These are phyloP conservation scores for Corythoichthys intestinalis DNA, from an alignment of 2,113 vertebrate species.

Conservation along the genomic window DNA sequence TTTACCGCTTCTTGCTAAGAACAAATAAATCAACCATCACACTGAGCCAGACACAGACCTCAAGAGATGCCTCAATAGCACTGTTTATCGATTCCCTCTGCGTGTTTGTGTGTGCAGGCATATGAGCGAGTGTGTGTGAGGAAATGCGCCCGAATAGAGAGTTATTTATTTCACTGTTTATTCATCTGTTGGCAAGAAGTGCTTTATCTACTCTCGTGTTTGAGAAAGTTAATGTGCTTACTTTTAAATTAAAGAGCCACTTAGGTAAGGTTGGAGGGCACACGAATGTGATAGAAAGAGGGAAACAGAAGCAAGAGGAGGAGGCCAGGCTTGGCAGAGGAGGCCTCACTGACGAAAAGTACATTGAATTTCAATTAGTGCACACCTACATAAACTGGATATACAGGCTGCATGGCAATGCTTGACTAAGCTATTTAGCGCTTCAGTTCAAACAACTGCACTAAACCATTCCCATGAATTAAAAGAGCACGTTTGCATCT, in stretches of 20 bases:
- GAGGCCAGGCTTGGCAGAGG: conserved; percentile 24
- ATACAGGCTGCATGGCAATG: conserved; percentile 66
- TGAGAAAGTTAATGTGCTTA: conserved; percentile 66
- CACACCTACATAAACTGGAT: conserved; percentile 60
- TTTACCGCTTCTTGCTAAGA: conserved; percentile 58
- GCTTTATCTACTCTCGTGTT: conserved; percentile 59
- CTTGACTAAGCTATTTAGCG: conserved; percentile 67
- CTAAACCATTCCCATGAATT: conserved; percentile 64
- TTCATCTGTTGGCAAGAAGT: conserved; percentile 61
- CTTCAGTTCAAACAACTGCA: conserved; percentile 66
- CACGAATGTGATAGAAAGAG: conserved; percentile 33
- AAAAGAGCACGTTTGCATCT: conserved; percentile 58
- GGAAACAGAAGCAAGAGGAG: conserved; percentile 20
- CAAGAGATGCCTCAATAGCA: conserved; percentile 68
- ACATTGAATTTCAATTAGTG: conserved; percentile 73
- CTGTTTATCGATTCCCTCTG: conserved; percentile 62
- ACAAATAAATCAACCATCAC: conserved; percentile 70
- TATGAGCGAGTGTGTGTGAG: background rate
- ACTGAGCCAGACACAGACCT: conserved; percentile 66
- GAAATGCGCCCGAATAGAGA: conserved; percentile 3
- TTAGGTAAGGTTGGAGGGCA: conserved; percentile 62
- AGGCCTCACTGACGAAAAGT: conserved; percentile 56
- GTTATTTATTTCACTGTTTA: conserved; percentile 58
- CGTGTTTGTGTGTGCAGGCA: conserved; percentile 22
- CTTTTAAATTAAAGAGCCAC: conserved; percentile 72